These are phyloP conservation scores for Antheraea yamamai DNA, from an alignment of 2,888 invertebrate species.

Conservation along the genomic window DNA sequence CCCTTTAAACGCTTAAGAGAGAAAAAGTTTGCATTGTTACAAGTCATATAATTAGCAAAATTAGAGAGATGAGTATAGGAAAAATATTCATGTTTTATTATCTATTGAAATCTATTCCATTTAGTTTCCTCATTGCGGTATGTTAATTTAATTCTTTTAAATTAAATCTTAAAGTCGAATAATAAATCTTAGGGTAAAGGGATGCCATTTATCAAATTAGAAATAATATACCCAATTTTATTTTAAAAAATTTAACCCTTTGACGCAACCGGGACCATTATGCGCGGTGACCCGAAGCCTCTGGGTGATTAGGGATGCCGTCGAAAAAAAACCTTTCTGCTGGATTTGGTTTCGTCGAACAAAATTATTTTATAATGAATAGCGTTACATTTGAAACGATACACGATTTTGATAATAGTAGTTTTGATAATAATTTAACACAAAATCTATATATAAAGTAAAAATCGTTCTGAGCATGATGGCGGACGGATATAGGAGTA, in stretches of 20 bases:
- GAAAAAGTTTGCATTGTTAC: background rate
- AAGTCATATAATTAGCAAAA: background rate
- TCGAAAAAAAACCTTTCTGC: background rate
- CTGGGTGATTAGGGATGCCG: slow-evolving; percentile 2
- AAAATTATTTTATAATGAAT: background rate
- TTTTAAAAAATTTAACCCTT: slow-evolving; percentile 22
- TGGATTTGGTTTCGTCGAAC: background rate
- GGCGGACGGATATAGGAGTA: no score
- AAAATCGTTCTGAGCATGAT: no score
- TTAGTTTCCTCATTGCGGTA: background rate
- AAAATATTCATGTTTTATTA: background rate
- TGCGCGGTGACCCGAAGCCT: background rate
- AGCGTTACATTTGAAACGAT: background rate
- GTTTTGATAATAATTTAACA: no score
- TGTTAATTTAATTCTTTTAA: background rate
- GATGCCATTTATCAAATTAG: slow-evolving; percentile 18
- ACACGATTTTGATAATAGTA: no score
- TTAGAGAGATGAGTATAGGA: background rate
- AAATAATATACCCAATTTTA: slow-evolving; percentile 20
- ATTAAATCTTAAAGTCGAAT: slow-evolving; percentile 1
- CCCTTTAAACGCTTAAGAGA: background rate
- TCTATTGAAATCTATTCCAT: background rate
- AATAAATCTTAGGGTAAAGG: slow-evolving; percentile 12
- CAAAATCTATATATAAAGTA: no score
- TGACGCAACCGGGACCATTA: slow-evolving; percentile 19